Percentiles rank a stretch among this genome's conserved stretches.
phyloP scores from a whole-genome alignment of 2,888 invertebrate genomes.

The Agrotis puta region DNA sequence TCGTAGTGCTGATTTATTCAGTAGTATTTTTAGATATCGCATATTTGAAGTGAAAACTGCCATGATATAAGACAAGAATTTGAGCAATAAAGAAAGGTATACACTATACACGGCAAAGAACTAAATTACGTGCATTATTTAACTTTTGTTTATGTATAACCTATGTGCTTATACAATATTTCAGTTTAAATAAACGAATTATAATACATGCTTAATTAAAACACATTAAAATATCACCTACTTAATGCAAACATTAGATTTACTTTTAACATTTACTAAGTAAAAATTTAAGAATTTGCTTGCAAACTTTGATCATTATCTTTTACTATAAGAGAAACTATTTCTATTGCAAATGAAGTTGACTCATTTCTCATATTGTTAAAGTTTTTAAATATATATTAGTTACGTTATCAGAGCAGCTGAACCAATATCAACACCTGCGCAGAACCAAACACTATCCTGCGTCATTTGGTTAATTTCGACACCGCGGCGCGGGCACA shows the following conservation, averaged over 20 bases:
- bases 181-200: conserved; percentile 26
- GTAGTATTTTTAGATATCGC: not conserved
- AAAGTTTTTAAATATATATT: conserved; percentile 65
- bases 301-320: not conserved
- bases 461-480: conserved; percentile 86
- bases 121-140: conserved; percentile 12
- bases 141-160: conserved; percentile 22
- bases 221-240: conserved; percentile 14
- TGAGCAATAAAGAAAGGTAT: conserved; percentile 1
- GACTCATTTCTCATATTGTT: conserved; percentile 73
- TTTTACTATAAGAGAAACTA: conserved; percentile 7
- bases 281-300: not conserved
- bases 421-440: conserved; percentile 81
- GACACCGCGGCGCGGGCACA: conserved; percentile 68
- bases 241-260: conserved; percentile 3
- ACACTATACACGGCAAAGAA: not conserved
- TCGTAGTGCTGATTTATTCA: not conserved
- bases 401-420: conserved; percentile 70
- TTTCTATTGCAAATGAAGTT: conserved; percentile 65
- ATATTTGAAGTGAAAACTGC: not conserved
- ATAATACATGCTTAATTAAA: conserved; percentile 29
- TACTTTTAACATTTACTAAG: not conserved
- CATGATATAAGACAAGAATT: not conserved
- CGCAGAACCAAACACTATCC: conserved; percentile 72
- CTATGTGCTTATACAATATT: conserved; percentile 24